Evolutionary conservation across 2,888 invertebrate genomes (phyloP), one percentile per base, ranked within the genome.

Genomic region (Embidobia sp.): DNA sequence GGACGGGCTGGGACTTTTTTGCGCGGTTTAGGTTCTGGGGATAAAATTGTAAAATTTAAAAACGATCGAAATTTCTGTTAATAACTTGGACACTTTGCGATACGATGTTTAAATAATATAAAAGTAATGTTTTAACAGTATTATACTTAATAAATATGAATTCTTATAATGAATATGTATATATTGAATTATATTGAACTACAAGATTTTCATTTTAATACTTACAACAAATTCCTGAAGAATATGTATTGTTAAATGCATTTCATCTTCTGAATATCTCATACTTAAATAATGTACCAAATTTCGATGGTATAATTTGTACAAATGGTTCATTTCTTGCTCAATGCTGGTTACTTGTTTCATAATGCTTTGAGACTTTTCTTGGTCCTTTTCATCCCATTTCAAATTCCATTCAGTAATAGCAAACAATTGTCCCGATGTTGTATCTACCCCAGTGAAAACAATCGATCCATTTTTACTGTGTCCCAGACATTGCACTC

Each of bases 401-500:
- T 89, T 91, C 3, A 95, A 89, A 37, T 89, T 91, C 97, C 97
- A 97, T 87, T 96, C 96, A 18, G 93, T 93, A 8, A 96, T 91
- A 22, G 94, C 93, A 0, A 96, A 90, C 46, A 94, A 86, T 79
- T 95, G 94, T 0, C 96, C 96, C 8, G 93, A 92, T 66, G 92
- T 92, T 57, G 92, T 92, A 85, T 97, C 97, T 13, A 97, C 92
- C 3, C 95, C 96, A 13, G 93, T 91, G 87, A 94, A 96, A 1
- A 94, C 93, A 16, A 94, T 92, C 42, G 94, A 94, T 4, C 95
- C 95, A 78, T 93, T 93, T 19, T 92, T 90, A 18, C 94, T 94
- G 85, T 96, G 96, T 1, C 94, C 94, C 80, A 96, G 90, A 87
- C 96, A 96, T 83, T 93, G 93, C 2, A 96, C 95, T 40, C 95